Evolutionary conservation across 2,888 invertebrate genomes (phyloP), one percentile per base, ranked within the genome.

Genomic region (Isotomurus palustris): DNA sequence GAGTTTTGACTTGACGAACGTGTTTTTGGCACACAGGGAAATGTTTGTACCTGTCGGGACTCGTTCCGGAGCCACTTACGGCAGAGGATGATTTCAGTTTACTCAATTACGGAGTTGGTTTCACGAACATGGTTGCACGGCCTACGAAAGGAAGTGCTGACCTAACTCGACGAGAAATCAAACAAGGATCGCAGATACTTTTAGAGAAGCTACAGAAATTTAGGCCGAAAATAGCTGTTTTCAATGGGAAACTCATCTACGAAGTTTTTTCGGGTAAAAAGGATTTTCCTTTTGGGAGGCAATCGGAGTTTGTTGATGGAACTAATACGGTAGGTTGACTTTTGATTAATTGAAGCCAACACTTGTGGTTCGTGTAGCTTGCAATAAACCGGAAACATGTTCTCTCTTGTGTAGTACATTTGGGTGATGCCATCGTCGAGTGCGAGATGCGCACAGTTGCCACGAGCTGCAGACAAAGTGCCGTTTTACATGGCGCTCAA

Each of bases 391-490:
- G n/a, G n/a, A n/a, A n/a, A n/a, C 10, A 8, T 29, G 60, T 49
- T n/a, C 28, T n/a, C 21, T 25, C 25, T 36, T 53, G 40, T 79
- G 14, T 81, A 95, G 94, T 88, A 91, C 76, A 91, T 95, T 82
- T 97, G 92, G 91, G 96, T 97, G 75, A 95, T 96, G 95, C 96
- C 96, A 66, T 96, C 95, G 53, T 95, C 95, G 50, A 94, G 93
- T 74, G 95, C 96, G 49, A 84, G 96, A 52, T 96, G 94, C 79
- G 93, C 96, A 36, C 95, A 96, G 77, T 80, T 96, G 71, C 96
- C 96, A n/a, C 83, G 95, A 71, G 94, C 95, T 21, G 90, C 92
- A 0, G 96, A 97, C 80, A 97, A 97, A 80, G 92, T 97, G 60
- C 96, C 96, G 67, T 97, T 94, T 80, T 97, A 95, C 79, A 85